A percentile compares a stretch with the other conserved stretches of the same genome.
phyloP scores from a whole-genome alignment of 2,888 invertebrate species.

The Tetanocera ferruginea region DNA sequence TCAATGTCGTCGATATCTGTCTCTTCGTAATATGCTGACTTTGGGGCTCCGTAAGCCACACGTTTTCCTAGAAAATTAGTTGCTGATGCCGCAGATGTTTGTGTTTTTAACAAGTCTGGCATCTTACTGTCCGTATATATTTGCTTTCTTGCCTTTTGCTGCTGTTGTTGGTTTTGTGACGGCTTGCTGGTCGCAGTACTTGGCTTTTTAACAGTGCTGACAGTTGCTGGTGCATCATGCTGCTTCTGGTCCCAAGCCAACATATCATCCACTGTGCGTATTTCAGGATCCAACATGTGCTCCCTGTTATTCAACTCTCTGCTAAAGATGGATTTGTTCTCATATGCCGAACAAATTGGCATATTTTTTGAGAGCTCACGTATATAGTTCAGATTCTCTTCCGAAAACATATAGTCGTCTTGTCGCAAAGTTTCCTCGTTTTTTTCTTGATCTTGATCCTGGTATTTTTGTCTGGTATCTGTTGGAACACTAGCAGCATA shows the following conservation, averaged over 20 bases:
- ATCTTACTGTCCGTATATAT: conserved; percentile 25
- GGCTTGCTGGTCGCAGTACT: conserved; percentile 23
- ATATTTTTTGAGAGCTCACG: conserved; percentile 68
- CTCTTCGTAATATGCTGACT: conserved; percentile 49
- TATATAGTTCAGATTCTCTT: conserved; percentile 69
- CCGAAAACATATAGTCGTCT: conserved; percentile 62
- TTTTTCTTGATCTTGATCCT: neutral
- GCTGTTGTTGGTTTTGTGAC: neutral
- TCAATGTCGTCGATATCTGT: conserved; percentile 56
- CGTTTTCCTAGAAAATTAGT: neutral
- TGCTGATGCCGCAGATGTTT: conserved; percentile 10
- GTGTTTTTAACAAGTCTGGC: conserved; percentile 44
- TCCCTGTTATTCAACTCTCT: neutral
- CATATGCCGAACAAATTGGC: conserved; percentile 69
- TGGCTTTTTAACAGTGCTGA: neutral
- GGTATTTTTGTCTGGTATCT: conserved; percentile 25
- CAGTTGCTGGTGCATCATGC: neutral
- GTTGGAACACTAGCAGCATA: conserved; percentile 20
- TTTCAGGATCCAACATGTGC: conserved; percentile 45
- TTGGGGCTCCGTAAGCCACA: neutral
- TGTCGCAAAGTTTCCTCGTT: neutral
- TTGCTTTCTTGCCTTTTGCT: neutral
- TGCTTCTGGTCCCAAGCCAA: conserved; percentile 60
- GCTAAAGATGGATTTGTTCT: conserved; percentile 69
- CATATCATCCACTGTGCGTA: conserved; percentile 61